Conservation (phyloP, 2,888 invertebrate species). For the Leptothorax acervorum region DNA sequence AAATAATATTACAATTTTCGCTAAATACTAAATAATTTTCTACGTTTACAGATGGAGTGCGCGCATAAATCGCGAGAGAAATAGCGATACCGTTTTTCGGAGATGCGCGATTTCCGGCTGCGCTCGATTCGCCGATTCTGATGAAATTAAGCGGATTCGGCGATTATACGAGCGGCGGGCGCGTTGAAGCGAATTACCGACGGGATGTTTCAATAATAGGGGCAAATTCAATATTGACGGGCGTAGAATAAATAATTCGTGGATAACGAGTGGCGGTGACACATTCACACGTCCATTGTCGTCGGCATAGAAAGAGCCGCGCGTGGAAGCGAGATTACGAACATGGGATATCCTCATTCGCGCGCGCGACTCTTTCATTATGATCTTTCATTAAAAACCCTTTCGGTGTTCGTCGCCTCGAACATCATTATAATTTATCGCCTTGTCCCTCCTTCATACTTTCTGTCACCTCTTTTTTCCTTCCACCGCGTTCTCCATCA, state of each 20-base stretch:
- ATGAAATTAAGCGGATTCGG: slow-evolving; percentile 48
- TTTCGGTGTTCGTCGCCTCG: neutral
- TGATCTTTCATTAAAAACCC: slow-evolving; percentile 2
- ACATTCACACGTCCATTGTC: slow-evolving; percentile 1
- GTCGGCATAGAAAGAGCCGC: slow-evolving; percentile 14
- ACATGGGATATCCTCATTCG: neutral
- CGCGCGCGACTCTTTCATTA: slow-evolving; percentile 12
- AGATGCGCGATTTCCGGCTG: slow-evolving; percentile 13
- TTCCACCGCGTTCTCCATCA: neutral
- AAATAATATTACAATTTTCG: neutral
- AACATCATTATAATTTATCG: slow-evolving; percentile 20
- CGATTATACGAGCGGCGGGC: slow-evolving; percentile 35
- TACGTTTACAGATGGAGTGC: too few relatives aligned
- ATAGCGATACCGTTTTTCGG: slow-evolving; percentile 29
- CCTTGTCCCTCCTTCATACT: neutral
- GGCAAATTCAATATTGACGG: slow-evolving; percentile 49
- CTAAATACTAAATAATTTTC: neutral
- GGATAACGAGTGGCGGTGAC: slow-evolving; percentile 14
- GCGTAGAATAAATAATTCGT: slow-evolving; percentile 47
- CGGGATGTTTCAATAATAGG: slow-evolving; percentile 41
- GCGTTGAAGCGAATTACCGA: slow-evolving; percentile 35
- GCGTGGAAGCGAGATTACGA: slow-evolving; percentile 2
- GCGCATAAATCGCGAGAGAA: neutral
- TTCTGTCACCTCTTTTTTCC: neutral
- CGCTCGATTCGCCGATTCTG: slow-evolving; percentile 23